Percentiles rank a stretch among this genome's conserved stretches.
Conservation (phyloP, 2,797 vertebrate genomes). For the Botia almorhae region DNA sequence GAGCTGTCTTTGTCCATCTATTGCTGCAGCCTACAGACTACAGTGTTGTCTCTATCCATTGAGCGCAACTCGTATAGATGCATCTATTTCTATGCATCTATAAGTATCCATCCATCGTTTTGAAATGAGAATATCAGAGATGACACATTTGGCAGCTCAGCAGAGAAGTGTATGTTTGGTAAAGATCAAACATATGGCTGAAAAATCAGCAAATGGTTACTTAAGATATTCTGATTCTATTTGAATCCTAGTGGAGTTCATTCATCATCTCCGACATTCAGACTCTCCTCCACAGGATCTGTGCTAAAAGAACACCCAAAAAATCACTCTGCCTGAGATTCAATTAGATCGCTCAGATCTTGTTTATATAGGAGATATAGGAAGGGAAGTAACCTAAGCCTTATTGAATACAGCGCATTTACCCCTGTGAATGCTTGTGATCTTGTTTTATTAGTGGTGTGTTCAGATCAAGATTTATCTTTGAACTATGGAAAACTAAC, state of each 20-base stretch:
- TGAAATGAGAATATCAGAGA: slow-evolving; percentile 11
- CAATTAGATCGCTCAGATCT: slow-evolving; percentile 7
- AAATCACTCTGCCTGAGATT: slow-evolving; percentile 19
- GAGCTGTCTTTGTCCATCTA: slow-evolving; percentile 13
- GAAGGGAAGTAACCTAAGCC: slow-evolving; percentile 24
- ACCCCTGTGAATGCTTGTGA: slow-evolving; percentile 6
- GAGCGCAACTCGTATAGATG: neutral
- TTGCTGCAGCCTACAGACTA: slow-evolving; percentile 19
- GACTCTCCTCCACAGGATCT: neutral
- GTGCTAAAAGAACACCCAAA: slow-evolving; percentile 18
- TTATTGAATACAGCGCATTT: slow-evolving; percentile 40
- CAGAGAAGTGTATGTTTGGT: neutral
- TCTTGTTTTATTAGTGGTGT: slow-evolving; percentile 11
- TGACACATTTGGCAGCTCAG: slow-evolving; percentile 2
- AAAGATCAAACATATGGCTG: neutral
- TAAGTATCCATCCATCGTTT: neutral
- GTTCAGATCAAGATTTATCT: neutral
- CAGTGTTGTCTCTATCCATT: neutral
- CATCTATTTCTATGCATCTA: neutral
- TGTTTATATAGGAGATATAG: slow-evolving; percentile 29
- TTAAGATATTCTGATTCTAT: slow-evolving; percentile 15
- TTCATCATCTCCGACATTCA: slow-evolving; percentile 24
- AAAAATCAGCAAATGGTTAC: neutral
- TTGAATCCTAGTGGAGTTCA: slow-evolving; percentile 6
- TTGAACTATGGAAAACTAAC: neutral